A percentile compares a stretch with the other conserved stretches of the same genome.
These are phyloP conservation scores for Bhutanitis thaidina DNA, from an alignment of 2,888 invertebrate genomes.

Conservation along the genomic window DNA sequence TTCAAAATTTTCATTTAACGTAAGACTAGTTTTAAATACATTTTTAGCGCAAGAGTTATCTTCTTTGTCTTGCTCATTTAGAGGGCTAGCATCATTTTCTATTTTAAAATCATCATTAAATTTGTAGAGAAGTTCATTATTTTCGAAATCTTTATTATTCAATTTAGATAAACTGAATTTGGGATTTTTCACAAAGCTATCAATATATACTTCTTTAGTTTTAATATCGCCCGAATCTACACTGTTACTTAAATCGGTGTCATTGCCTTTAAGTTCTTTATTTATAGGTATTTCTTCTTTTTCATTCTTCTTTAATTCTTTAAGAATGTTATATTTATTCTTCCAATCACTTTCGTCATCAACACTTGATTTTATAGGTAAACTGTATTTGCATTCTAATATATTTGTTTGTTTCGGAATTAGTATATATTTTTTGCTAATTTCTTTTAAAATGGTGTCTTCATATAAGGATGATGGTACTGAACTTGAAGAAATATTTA, in stretches of 20 bases:
- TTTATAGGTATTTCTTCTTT: slow-evolving; percentile 28
- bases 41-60: neutral
- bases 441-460: slow-evolving; percentile 47
- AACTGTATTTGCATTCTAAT: slow-evolving; percentile 26
- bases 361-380: slow-evolving; percentile 24
- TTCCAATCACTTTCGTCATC: slow-evolving; percentile 57
- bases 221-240: neutral
- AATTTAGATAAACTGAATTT: no score
- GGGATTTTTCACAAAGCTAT: no score
- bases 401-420: slow-evolving; percentile 50
- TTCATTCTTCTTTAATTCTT: slow-evolving; percentile 53
- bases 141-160: no score
- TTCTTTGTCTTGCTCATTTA: neutral
- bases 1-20: neutral
- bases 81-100: neutral
- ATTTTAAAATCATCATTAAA: neutral
- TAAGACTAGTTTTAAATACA: neutral
- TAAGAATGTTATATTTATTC: slow-evolving; percentile 67
- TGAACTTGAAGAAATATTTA: neutral
- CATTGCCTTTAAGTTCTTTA: neutral
- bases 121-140: neutral
- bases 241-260: neutral
- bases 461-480: slow-evolving; percentile 32
- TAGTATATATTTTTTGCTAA: slow-evolving; percentile 64
- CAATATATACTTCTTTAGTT: neutral